These are phyloP conservation scores for Biston betularia DNA, from an alignment of 2,888 invertebrate species.

Conservation along the genomic window DNA sequence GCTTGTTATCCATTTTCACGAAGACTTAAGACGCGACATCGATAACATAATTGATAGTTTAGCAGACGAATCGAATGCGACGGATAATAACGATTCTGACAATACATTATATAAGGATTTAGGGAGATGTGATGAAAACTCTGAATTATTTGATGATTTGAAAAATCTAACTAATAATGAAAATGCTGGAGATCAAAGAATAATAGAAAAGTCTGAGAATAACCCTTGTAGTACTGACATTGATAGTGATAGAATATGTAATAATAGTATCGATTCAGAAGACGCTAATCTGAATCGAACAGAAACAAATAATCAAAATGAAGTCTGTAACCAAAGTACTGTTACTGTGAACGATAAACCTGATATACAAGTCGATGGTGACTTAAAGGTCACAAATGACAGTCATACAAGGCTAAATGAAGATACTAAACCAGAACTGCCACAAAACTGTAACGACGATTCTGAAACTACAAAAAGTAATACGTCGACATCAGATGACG, in stretches of 20 bases:
- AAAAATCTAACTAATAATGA: not conserved
- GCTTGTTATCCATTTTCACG: slow-evolving; percentile 37
- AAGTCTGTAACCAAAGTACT: not conserved
- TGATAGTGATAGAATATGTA: slow-evolving; percentile 3
- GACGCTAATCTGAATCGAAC: not conserved
- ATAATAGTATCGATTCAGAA: not conserved
- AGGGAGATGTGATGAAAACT: slow-evolving; percentile 5
- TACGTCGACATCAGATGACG: not conserved
- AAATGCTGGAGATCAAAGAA: not conserved
- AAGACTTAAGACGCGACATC: slow-evolving; percentile 18
- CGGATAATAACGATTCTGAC: slow-evolving; percentile 32
- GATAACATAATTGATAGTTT: slow-evolving; percentile 61
- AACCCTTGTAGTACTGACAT: slow-evolving; percentile 8
- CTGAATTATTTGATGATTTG: slow-evolving; percentile 10
- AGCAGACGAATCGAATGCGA: slow-evolving; percentile 35
- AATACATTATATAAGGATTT: slow-evolving; percentile 29
- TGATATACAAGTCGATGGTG: not conserved
- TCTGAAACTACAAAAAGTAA: slow-evolving; percentile 10
- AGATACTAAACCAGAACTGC: not conserved
- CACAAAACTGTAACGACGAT: not conserved
- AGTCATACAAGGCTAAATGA: not conserved
- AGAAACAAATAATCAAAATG: not conserved
- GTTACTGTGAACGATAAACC: not conserved
- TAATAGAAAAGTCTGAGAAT: not conserved
- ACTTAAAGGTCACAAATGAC: not conserved